These are phyloP conservation scores for Horisme vitalbata DNA, from an alignment of 2,888 invertebrate species.

Conservation along the genomic window DNA sequence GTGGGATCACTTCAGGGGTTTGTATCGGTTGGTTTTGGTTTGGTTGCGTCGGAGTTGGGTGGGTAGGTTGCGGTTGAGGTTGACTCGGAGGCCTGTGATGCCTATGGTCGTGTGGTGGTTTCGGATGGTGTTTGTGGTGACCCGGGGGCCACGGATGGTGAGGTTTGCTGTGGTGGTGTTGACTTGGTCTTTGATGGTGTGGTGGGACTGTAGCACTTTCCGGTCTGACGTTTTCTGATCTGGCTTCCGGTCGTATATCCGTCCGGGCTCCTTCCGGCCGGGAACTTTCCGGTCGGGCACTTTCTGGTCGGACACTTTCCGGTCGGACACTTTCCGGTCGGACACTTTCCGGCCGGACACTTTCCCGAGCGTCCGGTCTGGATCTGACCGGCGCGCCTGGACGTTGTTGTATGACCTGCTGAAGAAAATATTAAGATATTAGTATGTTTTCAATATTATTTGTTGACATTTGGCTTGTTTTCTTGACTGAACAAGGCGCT, in stretches of 20 bases:
- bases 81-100: slow-evolving; percentile 52
- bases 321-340: slow-evolving; percentile 1
- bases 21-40: slow-evolving; percentile 42
- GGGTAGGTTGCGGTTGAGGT: slow-evolving; percentile 41
- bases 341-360: not conserved
- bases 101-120: slow-evolving; percentile 67
- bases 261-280: slow-evolving; percentile 4
- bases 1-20: slow-evolving; percentile 35
- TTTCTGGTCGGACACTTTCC: not conserved
- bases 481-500: no score
- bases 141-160: slow-evolving; percentile 59
- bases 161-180: slow-evolving; percentile 54
- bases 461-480: no score
- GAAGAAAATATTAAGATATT: not conserved
- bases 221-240: slow-evolving; percentile 6
- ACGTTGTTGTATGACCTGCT: slow-evolving; percentile 32
- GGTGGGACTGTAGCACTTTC: slow-evolving; percentile 29
- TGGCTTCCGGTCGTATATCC: not conserved
- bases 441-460: no score
- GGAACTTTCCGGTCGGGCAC: slow-evolving; percentile 1
- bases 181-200: slow-evolving; percentile 47
- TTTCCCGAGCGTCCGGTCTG: slow-evolving; percentile 36
- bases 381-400: slow-evolving; percentile 38
- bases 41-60: slow-evolving; percentile 27
- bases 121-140: slow-evolving; percentile 61